Percentiles rank a stretch among this genome's conserved stretches.
Evolutionary conservation across 2,113 vertebrate genomes (phyloP).

Genomic region (Lutjanus erythropterus): DNA sequence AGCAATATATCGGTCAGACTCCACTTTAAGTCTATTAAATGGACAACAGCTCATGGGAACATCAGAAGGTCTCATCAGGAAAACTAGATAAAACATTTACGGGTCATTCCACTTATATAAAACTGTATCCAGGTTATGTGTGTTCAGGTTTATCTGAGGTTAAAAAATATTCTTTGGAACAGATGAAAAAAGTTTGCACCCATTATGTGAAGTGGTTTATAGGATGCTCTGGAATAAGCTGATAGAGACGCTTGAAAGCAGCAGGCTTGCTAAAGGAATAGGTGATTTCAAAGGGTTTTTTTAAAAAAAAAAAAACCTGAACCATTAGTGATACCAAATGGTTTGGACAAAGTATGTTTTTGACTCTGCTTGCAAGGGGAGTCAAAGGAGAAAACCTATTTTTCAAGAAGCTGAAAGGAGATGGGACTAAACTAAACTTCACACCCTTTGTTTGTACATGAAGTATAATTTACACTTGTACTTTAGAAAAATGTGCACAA

Average conservation of each 20-base stretch:
- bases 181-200: not conserved
- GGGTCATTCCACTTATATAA: not conserved
- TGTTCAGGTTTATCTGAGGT: not conserved
- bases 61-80: not conserved
- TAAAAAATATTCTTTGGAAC: not conserved
- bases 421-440: not conserved
- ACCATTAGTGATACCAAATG: not conserved
- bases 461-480: not conserved
- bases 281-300: too few relatives aligned
- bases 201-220: not conserved
- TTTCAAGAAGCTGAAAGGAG: not conserved
- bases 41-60: not conserved
- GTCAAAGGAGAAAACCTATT: not conserved
- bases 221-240: not conserved
- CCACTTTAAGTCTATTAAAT: too few relatives aligned
- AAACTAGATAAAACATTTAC: not conserved
- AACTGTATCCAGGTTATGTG: not conserved
- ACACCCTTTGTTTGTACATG: not conserved
- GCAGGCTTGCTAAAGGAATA: not conserved
- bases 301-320: not conserved
- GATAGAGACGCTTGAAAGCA: constrained; percentile 14
- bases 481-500: not conserved
- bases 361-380: not conserved
- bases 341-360: not conserved
- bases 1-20: too few relatives aligned